Base-by-base conservation (phyloP, 2,888 invertebrate genomes). In the Keiferia lycopersicella region DNA sequence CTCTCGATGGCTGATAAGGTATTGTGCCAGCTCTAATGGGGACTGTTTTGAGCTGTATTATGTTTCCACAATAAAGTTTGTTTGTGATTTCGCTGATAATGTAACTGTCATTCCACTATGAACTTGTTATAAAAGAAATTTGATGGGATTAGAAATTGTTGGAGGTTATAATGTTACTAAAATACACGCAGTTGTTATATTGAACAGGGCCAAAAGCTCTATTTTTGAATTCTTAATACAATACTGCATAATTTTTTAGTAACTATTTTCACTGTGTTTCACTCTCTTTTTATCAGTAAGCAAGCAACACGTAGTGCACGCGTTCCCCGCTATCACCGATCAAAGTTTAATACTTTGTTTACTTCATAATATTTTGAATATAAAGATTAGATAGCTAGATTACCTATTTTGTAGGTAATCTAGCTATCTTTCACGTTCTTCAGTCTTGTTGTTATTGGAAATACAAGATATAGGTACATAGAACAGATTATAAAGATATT, bases 41-140 rank as follows among this genome's bases (percentile, higher is more conserved):
- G 61, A 30, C 60, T 53, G 12, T 22, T 22, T 53, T 11, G 12
- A 34, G 12, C 14, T 26, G 45, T 83, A 82, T 85, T 80, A 74
- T 72, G 75, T 84, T 84, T 80, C 85, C 72, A 73, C 73, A 73
- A 72, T 72, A 65, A 73, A 67, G 73, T 83, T 82, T 84, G 83
- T 81, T 85, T 79, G 77, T 70, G 80, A 83, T 80, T 73, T 70
- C 45, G 57, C 56, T 75, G 83, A 84, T 84, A 65, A 79, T 68
- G 72, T 75, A 82, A 82, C 79, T 79, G 79, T 74, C 75, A 73
- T 72, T 77, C 73, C 75, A 0, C 18, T 11, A 48, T 30, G 41
- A 48, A 63, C 53, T 64, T 34, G 34, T 34, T 41, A 20, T 53
- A 20, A 61, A 61, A 48, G 22, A 50, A 18, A 41, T 26, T 53